Evolutionary conservation across 2,888 invertebrate genomes (phyloP).

Genomic region (Cactoblastis cactorum): DNA sequence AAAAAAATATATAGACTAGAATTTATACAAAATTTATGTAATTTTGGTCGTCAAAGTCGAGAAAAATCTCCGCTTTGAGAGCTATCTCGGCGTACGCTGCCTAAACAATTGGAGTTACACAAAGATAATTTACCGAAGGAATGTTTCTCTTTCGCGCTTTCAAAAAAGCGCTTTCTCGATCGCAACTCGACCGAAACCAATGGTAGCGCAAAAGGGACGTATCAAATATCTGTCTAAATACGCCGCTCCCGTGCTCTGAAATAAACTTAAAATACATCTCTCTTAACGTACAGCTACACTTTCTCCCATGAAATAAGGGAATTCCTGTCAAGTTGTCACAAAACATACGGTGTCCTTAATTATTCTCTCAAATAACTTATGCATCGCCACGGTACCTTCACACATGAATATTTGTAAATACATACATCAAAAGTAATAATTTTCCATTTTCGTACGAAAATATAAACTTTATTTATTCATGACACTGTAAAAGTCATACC

Average conservation of each 20-base stretch:
- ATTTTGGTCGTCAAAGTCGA: too few species aligned
- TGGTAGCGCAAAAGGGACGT: conserved; percentile 21
- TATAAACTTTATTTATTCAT: neutral
- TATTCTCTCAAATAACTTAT: conserved; percentile 3
- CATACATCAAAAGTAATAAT: neutral
- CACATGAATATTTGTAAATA: neutral
- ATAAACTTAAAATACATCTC: conserved; percentile 19
- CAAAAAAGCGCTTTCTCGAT: neutral
- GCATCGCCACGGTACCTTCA: neutral
- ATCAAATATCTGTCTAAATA: conserved; percentile 35
- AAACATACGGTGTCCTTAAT: conserved; percentile 2
- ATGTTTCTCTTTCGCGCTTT: too few species aligned
- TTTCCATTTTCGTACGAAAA: neutral
- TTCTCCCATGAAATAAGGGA: neutral
- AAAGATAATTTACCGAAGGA: too few species aligned
- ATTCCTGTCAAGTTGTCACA: neutral
- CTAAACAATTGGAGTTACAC: too few species aligned
- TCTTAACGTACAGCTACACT: conserved; percentile 15
- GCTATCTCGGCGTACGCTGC: too few species aligned
- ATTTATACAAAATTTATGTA: too few species aligned
- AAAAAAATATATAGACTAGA: too few species aligned
- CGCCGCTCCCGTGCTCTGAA: conserved; percentile 20
- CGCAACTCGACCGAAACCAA: neutral
- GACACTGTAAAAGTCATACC: too few species aligned
- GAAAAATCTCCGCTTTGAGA: too few species aligned